Evolutionary conservation across 2,888 invertebrate genomes (phyloP), one percentile per base, ranked within the genome.

Genomic region (Clusia tigrina): DNA sequence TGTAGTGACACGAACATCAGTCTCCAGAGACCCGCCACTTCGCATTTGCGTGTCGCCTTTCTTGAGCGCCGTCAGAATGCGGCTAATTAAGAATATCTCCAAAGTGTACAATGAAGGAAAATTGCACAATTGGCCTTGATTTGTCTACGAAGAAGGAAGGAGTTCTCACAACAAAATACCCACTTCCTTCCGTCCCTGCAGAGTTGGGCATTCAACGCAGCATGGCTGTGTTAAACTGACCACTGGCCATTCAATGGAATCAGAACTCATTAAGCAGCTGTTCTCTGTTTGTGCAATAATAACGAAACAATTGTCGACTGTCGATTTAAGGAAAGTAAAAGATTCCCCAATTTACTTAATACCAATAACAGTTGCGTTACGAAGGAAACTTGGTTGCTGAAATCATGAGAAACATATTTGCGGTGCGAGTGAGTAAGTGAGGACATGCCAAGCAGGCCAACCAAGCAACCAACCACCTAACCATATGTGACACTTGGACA

Each of bases 231-330:
- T 17, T 53, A 54, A 15, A 53, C 2, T 54, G 58, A 12, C 17
- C 54, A 58, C 58, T 58, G 26, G 12, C 12, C 32, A 32, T 32
- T 32, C 12, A 32, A n/a, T n/a, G n/a, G 18, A 62, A 62, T 54
- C 58, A 58, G 54, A 54, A 62, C 53, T 62, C 62, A 62, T 62
- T 62, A 57, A 62, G 62, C 62, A 62, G 58, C 58, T 62, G 62
- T 58, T 62, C 48, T 54, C 37, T 48, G 23, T 25, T 3, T 37
- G n/a, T 42, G 53, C n/a, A n/a, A n/a, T n/a, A n/a, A n/a, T n/a
- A n/a, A 42, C 51, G 52, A 52, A 57, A 42, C 26, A 62, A 38
- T 57, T 57, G 9, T 42, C 38, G 53, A 22, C 25, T 38, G 6
- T 22, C 32, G 37, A 20, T 54, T 53, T 2, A 48, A 48, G 26